Evolutionary conservation across 2,797 vertebrate genomes (phyloP).

Genomic region (Ctenochaetus hawaiiensis): DNA sequence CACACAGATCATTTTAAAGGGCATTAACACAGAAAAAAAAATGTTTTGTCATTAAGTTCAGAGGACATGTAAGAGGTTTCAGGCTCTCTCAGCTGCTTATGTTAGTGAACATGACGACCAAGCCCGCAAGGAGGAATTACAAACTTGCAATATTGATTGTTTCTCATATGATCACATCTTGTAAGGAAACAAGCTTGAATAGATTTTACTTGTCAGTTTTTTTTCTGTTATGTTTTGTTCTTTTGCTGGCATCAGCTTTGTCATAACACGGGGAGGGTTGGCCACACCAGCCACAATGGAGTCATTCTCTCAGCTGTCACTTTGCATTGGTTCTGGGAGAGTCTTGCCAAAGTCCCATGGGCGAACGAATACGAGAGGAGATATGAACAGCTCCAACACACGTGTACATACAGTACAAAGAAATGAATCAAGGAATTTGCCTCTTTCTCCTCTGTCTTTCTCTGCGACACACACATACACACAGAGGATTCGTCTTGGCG

Average conservation of each 20-base stretch:
- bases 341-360: slow-evolving; percentile 51
- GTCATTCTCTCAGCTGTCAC: slow-evolving; percentile 71
- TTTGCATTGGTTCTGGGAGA: slow-evolving; percentile 62
- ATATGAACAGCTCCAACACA: slow-evolving; percentile 45
- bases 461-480: slow-evolving; percentile 31
- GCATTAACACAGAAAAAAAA: no score
- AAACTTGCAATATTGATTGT: slow-evolving; percentile 18
- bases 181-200: slow-evolving; percentile 9
- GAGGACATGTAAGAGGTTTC: no score
- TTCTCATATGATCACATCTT: slow-evolving; percentile 21
- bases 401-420: slow-evolving; percentile 26
- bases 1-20: no score
- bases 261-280: slow-evolving; percentile 28
- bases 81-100: no score
- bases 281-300: slow-evolving; percentile 61
- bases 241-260: slow-evolving; percentile 27
- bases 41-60: no score
- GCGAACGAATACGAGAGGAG: slow-evolving; percentile 46
- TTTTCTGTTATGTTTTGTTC: neutral
- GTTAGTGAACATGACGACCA: no score
- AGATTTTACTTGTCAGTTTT: slow-evolving; percentile 25
- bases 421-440: slow-evolving; percentile 28
- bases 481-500: slow-evolving; percentile 47
- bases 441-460: slow-evolving; percentile 7
- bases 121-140: no score